Evolutionary conservation across 1,140 invertebrate genomes (phyloP), one percentile per base, ranked within the genome.

Genomic region (Drosophila busckii): DNA sequence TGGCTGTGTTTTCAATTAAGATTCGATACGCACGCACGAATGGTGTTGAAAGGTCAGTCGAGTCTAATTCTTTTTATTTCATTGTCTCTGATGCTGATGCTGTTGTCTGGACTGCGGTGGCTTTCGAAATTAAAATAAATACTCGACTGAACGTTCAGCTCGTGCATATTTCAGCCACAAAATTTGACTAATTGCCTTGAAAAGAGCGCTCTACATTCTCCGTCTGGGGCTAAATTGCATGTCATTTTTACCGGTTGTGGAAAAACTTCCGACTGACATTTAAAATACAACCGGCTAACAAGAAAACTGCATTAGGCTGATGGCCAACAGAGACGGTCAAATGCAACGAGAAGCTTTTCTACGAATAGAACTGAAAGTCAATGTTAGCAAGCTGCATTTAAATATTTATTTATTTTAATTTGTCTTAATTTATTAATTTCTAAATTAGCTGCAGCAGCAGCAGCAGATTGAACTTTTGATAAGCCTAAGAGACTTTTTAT

Each of bases 221-320:
- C 3, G 13, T 22, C 26, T 44, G 20, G 13, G 25, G 61, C 32
- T 26, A 26, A 55, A 52, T 44, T n/a, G 45, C 41, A 34, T 45
- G 42, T 70, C 38, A 54, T 8, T 23, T 13, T 59, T 44, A n/a
- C n/a, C 22, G 35, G 9, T 50, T 20, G n/a, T n/a, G n/a, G n/a
- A 48, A 28, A 34, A 62, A 38, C 46, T 26, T 42, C 13, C 41
- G 17, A 26, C 10, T 32, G 17, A 31, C 49, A 40, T 60, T 65
- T n/a, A 32, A 68, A 37, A 75, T 75, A 64, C 70, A 75, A 49
- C 49, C 53, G 52, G 49, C 48, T 75, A 46, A 75, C 70, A 75
- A 56, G 70, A 44, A 60, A 75, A 75, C 70, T 75, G 60, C 70
- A 75, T 75, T 75, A 75, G 44, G 29, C 37, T 42, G 17, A 4